Conservation (phyloP, 2,797 vertebrate species). For the Chelonia mydas region DNA sequence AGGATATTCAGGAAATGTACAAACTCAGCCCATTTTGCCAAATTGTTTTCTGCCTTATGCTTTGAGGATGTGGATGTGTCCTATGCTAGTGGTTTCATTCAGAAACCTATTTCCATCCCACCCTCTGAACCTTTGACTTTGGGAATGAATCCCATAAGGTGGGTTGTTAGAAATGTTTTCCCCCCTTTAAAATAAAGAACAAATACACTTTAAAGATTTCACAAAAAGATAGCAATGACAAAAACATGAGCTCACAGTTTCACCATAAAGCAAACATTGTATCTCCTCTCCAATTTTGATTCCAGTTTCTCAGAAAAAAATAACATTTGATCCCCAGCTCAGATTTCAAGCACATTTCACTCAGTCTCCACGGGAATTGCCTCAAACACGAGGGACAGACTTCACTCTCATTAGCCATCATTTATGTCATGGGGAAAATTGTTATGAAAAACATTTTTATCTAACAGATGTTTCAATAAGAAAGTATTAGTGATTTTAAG, state of each 20-base stretch:
- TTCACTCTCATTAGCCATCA: conserved; percentile 53
- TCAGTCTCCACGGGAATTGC: not conserved
- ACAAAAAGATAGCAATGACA: conserved; percentile 19
- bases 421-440: conserved; percentile 24
- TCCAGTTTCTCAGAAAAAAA: conserved; percentile 32
- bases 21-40: not conserved
- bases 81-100: not conserved
- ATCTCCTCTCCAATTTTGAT: conserved; percentile 25
- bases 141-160: not conserved
- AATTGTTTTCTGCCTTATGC: not conserved
- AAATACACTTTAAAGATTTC: conserved; percentile 41
- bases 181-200: conserved; percentile 19
- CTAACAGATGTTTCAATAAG: conserved; percentile 39
- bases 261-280: conserved; percentile 17
- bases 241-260: conserved; percentile 50
- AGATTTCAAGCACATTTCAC: conserved; percentile 41
- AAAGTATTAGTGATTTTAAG: conserved; percentile 40
- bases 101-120: not conserved
- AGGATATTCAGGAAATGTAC: not conserved
- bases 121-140: not conserved
- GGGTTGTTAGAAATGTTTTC: conserved; percentile 16
- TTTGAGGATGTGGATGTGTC: not conserved
- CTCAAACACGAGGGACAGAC: not conserved
- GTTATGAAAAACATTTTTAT: conserved; percentile 38
- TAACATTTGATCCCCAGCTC: conserved; percentile 45